Base-by-base conservation (phyloP, 2,113 vertebrate species). In the Bagarius yarrelli region DNA sequence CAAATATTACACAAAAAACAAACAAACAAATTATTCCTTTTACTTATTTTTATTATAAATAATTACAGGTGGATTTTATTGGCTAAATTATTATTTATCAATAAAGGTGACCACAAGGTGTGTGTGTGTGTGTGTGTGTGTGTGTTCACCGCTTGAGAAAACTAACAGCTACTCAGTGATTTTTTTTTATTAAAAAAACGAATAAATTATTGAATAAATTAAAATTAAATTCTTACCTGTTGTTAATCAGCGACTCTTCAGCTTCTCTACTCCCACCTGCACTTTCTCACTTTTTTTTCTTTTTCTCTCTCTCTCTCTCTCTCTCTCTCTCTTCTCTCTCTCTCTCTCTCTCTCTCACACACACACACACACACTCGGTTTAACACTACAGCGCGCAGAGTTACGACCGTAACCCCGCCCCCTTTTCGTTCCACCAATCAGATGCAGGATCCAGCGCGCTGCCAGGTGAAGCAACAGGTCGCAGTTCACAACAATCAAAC, bases 51-150 rank as follows among this genome's bases (percentile, higher is more conserved):
- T 61, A 61, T 18, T 18, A 61, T 16, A 32, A 11, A 30, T 18
- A 30, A 60, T 30, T 60, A 40, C 32, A 25, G 34, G n/a, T 14
- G 23, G 11, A 0, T 5, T 25, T 47, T 5, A 67, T 15, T 47
- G n/a, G 66, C 9, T 44, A 2, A 2, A 69, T 44, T 47, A n/a
- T 16, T 8, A 44, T 47, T 69, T 47, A 6, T 44, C 12, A 44
- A 44, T 44, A 21, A 21, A 66, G 23, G 32, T 14, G 16, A 2
- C 32, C 18, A 36, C 8, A 36, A 27, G n/a, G 36, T 67, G 21
- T 70, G 67, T 70, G 67, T 70, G 40, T 70, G 67, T 70, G 67
- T 70, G 67, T 70, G 67, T 70, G 23, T 23, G 32, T 40, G 66
- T 69, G 23, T 18, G 67, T 70, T 15, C 13, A 25, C 2, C 4